phyloP scores from a whole-genome alignment of 2,113 vertebrate genomes.

The Crypturellus undulatus region DNA sequence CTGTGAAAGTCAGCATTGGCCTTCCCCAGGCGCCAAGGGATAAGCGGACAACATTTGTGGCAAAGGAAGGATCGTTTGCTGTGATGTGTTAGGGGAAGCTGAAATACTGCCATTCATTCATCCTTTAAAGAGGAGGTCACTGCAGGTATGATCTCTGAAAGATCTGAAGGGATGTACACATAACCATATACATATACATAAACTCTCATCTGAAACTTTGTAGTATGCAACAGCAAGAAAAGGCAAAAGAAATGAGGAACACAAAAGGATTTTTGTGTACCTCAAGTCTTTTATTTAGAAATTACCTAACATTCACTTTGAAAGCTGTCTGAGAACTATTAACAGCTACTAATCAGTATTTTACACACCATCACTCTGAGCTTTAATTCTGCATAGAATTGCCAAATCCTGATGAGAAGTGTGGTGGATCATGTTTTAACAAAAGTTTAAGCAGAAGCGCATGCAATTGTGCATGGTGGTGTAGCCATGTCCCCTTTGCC shows the following conservation, averaged over 20 bases:
- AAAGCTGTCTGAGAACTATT: background rate
- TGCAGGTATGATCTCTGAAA: background rate
- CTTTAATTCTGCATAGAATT: background rate
- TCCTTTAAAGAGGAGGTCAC: background rate
- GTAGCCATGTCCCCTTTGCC: conserved; percentile 32
- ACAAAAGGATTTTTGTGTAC: background rate
- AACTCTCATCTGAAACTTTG: background rate
- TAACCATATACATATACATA: background rate
- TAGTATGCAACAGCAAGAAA: background rate
- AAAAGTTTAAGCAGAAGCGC: background rate
- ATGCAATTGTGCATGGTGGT: conserved; percentile 15
- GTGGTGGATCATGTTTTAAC: accelerated
- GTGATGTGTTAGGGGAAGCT: background rate
- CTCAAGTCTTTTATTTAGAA: background rate
- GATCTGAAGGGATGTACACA: background rate
- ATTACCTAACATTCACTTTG: background rate
- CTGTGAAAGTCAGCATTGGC: background rate
- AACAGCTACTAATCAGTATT: background rate
- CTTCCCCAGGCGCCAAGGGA: background rate
- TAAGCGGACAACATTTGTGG: background rate
- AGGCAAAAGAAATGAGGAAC: background rate
- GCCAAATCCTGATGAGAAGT: background rate
- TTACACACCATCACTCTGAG: background rate
- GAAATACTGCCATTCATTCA: background rate
- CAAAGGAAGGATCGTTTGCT: background rate